These are phyloP conservation scores for Chloroceryle inda DNA, from an alignment of 2,797 vertebrate species.

Conservation along the genomic window DNA sequence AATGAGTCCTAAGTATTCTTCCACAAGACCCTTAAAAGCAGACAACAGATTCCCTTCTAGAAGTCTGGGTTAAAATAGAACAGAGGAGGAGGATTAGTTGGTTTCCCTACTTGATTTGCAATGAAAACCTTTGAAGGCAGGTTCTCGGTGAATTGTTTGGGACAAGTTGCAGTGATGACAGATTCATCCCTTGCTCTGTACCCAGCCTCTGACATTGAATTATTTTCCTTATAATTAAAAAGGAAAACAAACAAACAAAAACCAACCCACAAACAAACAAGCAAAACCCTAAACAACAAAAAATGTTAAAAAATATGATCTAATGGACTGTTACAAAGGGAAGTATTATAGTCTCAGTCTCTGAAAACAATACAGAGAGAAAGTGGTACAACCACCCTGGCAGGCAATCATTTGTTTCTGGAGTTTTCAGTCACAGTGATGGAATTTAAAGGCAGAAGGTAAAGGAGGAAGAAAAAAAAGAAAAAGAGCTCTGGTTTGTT, in stretches of 20 bases:
- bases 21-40: neutral
- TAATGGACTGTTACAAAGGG: neutral
- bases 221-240: neutral
- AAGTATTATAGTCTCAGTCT: neutral
- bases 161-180: neutral
- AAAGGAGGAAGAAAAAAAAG: neutral
- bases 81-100: neutral
- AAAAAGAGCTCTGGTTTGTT: too few relatives aligned
- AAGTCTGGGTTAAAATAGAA: neutral
- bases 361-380: neutral
- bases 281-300: too few relatives aligned
- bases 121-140: neutral
- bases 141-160: neutral
- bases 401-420: neutral
- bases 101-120: neutral
- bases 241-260: neutral
- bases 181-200: neutral
- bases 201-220: neutral
- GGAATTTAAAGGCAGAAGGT: neutral
- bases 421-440: neutral
- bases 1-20: neutral
- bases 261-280: too few relatives aligned
- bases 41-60: neutral
- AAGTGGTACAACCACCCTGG: neutral
- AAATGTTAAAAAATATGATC: neutral